Evolutionary conservation across 2,888 invertebrate genomes (phyloP).

Genomic region (Meta bourneti): DNA sequence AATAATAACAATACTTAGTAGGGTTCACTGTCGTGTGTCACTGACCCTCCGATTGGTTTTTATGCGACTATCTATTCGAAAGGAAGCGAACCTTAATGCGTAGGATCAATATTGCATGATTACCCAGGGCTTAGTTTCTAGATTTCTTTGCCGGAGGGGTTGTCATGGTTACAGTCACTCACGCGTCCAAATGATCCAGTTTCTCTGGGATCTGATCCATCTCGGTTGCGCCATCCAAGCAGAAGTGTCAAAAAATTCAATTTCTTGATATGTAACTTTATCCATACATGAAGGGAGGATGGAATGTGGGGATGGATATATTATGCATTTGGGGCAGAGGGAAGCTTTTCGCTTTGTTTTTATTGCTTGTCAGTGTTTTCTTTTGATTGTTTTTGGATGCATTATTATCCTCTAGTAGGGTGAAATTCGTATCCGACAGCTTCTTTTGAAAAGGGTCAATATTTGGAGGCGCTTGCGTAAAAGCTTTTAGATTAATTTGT

Average conservation of each 20-base stretch:
- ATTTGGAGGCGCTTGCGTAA: no score
- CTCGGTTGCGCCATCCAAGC: neutral
- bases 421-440: no score
- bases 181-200: constrained; percentile 26
- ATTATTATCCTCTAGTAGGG: no score
- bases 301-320: neutral
- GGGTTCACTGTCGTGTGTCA: neutral
- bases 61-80: neutral
- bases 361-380: neutral
- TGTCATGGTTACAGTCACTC: constrained; percentile 22
- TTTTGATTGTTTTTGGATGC: no score
- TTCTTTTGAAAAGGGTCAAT: no score
- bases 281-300: neutral
- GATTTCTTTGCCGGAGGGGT: constrained; percentile 41
- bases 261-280: neutral
- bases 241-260: constrained; percentile 16
- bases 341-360: neutral
- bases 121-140: constrained; percentile 26
- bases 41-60: constrained; percentile 6
- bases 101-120: constrained; percentile 52
- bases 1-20: constrained; percentile 6
- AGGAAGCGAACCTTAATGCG: neutral
- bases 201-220: neutral
- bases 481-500: no score
- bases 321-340: neutral